Evolutionary conservation across 2,888 invertebrate genomes (phyloP), one percentile per base, ranked within the genome.

Genomic region (Synergus gifuensis): DNA sequence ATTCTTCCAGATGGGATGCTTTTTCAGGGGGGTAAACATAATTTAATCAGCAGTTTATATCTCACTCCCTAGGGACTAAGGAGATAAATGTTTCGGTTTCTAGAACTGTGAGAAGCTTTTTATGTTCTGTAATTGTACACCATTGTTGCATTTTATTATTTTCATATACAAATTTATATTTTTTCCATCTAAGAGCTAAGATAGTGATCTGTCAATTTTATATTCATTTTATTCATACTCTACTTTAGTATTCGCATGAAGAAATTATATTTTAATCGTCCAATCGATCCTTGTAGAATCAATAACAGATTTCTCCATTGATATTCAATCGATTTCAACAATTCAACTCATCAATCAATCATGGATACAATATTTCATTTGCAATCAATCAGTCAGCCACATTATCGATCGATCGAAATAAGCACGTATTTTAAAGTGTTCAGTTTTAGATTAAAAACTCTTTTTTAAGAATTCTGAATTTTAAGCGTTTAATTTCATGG

Each of bases 21-120:
- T 62, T 60, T 62, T 62, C 14, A 60, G 62, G 28, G 62, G 62
- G 62, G 62, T 14, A 28, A 62, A 62, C 62, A 62, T 62, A 62
- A 62, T 62, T 62, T 62, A 62, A 62, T 62, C 62, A 62, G 62
- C 22, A 62, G 62, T 62, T 62, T 14, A 62, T 62, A 62, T 62
- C 62, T 62, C 12, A 28, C 62, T 62, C 62, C 62, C 28, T 28
- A 5, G 28, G 62, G 62, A 28, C 4, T 28, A 11, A 62, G 28
- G 22, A 62, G 28, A 62, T 62, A 62, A 62, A 62, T 62, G 62
- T 62, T 22, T 28, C 62, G 62, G 62, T 62, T 62, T 62, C 28
- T 62, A 14, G 62, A 62, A 28, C 11, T 28, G 62, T 9, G 62
- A 28, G 62, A 22, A 62, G 28, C 22, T 62, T 62, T 62, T 62